phyloP scores from a whole-genome alignment of 2,888 invertebrate species.

The Choristoneura rosaceana region DNA sequence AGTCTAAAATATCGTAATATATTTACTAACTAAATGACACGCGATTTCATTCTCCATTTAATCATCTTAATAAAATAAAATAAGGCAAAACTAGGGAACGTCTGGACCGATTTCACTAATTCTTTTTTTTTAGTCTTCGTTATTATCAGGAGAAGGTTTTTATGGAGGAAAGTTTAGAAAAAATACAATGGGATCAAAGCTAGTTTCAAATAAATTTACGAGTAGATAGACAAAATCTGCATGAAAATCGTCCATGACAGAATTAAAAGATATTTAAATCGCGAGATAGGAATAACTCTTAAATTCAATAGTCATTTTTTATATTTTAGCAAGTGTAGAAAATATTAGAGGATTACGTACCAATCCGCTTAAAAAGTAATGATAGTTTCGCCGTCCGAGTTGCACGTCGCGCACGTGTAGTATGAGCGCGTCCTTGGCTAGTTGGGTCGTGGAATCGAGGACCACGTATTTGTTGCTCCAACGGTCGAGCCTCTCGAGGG shows the following conservation, averaged over 20 bases:
- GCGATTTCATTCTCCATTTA: too few species aligned
- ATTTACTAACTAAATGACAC: background rate
- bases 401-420: slow-evolving; percentile 94
- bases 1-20: background rate
- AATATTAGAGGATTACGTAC: slow-evolving; percentile 84
- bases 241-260: background rate
- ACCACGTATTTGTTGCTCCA: slow-evolving; percentile 95
- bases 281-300: slow-evolving; percentile 20
- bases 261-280: background rate
- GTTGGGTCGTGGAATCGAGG: slow-evolving; percentile 93
- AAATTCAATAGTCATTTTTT: slow-evolving; percentile 28
- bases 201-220: too few species aligned
- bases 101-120: too few species aligned
- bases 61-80: too few species aligned
- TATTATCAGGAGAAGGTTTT: too few species aligned
- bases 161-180: too few species aligned
- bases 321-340: slow-evolving; percentile 10
- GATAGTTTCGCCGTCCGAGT: slow-evolving; percentile 95
- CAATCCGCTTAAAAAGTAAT: slow-evolving; percentile 95
- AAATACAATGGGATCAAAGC: too few species aligned
- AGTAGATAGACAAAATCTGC: background rate
- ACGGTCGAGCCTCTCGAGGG: slow-evolving; percentile 91
- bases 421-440: slow-evolving; percentile 94
- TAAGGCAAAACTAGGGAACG: too few species aligned
- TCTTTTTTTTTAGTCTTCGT: too few species aligned